These are phyloP conservation scores for Epiperipatus broadwayi DNA, from an alignment of 2,888 invertebrate species.

Conservation along the genomic window DNA sequence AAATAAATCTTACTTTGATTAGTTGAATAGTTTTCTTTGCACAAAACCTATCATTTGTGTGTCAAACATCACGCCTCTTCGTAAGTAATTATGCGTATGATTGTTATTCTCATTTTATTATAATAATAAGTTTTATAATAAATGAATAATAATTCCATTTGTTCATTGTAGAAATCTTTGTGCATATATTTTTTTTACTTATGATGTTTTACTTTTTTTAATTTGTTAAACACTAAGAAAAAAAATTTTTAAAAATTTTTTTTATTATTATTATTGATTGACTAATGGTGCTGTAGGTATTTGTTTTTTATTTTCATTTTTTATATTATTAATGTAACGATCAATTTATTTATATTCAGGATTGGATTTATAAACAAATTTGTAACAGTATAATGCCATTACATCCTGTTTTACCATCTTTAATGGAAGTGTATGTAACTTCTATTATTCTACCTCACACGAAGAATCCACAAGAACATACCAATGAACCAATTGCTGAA, in stretches of 20 bases:
- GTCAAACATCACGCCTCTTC: too few species aligned
- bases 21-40: too few species aligned
- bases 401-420: slow-evolving; percentile 73
- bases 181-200: slow-evolving; percentile 8
- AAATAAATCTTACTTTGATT: too few species aligned
- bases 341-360: slow-evolving; percentile 25
- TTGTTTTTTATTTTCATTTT: slow-evolving; percentile 4
- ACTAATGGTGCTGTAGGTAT: too few species aligned
- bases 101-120: too few species aligned
- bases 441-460: slow-evolving; percentile 45
- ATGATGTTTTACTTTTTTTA: slow-evolving; percentile 10
- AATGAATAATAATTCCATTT: too few species aligned
- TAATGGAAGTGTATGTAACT: slow-evolving; percentile 85
- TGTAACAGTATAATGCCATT: slow-evolving; percentile 69
- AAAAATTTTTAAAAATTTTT: background rate
- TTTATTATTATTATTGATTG: slow-evolving; percentile 1
- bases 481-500: slow-evolving; percentile 76
- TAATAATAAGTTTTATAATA: too few species aligned
- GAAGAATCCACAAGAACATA: slow-evolving; percentile 49
- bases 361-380: slow-evolving; percentile 84
- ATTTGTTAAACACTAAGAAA: background rate
- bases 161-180: too few species aligned
- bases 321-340: too few species aligned
- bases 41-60: too few species aligned
- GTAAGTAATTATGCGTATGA: too few species aligned